Conservation (phyloP, 2,888 invertebrate species). For the Apodemia mormo region DNA sequence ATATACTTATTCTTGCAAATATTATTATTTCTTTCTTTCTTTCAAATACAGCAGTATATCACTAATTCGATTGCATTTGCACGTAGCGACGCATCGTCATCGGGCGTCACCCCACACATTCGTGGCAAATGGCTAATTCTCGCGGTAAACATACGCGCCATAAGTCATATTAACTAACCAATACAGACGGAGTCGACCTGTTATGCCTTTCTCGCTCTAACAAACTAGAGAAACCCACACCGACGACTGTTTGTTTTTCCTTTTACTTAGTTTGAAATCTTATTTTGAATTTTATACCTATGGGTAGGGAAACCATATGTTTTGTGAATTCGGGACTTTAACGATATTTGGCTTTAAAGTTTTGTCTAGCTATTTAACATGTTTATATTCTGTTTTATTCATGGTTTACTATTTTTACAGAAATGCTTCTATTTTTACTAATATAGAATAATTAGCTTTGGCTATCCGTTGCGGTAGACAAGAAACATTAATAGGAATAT, state of each 20-base stretch:
- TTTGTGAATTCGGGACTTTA: neutral
- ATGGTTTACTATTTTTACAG: too few species aligned
- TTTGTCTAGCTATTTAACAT: neutral
- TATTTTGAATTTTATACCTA: conserved; percentile 79
- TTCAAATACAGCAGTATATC: conserved; percentile 29
- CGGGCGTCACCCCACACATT: conserved; percentile 67
- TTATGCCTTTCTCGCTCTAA: conserved; percentile 66
- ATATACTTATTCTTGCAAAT: conserved; percentile 15
- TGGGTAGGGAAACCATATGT: neutral
- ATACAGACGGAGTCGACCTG: conserved; percentile 55
- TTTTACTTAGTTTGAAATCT: conserved; percentile 79
- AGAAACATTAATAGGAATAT: too few species aligned
- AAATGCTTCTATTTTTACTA: too few species aligned
- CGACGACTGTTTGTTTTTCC: conserved; percentile 73
- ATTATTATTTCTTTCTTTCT: conserved; percentile 24
- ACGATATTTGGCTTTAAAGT: neutral
- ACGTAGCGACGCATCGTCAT: conserved; percentile 41
- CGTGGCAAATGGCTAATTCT: conserved; percentile 78
- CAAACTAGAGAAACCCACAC: conserved; percentile 71
- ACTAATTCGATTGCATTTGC: conserved; percentile 48
- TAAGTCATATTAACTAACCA: conserved; percentile 77
- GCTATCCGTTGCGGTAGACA: too few species aligned
- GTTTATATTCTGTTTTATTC: too few species aligned
- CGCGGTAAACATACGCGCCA: conserved; percentile 75
- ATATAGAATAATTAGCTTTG: too few species aligned